Evolutionary conservation across 2,797 vertebrate genomes (phyloP).

Genomic region (Pseudochirops cupreus): DNA sequence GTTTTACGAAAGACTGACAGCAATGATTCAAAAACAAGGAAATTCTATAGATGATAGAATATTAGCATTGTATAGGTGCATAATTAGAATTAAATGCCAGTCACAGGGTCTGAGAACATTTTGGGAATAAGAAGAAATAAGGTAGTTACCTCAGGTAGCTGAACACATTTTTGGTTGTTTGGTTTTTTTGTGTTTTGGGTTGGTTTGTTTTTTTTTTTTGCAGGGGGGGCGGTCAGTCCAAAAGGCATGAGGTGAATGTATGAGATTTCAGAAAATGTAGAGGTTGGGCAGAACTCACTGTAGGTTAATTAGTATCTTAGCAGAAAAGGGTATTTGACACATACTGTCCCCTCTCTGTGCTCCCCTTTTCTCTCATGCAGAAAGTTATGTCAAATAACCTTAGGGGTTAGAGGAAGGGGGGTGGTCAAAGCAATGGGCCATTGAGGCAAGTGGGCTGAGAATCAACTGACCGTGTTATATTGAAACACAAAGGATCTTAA

Average conservation of each 20-base stretch:
- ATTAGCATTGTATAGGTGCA: neutral
- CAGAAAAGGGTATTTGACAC: neutral
- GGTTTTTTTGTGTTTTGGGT: neutral
- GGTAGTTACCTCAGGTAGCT: neutral
- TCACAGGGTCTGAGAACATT: neutral
- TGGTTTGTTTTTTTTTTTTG: too few relatives aligned
- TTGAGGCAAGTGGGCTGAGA: slow-evolving; percentile 47
- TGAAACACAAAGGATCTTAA: slow-evolving; percentile 50
- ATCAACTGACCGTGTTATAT: slow-evolving; percentile 31
- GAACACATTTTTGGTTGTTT: neutral
- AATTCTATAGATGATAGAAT: neutral
- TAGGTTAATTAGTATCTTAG: neutral
- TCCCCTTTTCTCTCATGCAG: slow-evolving; percentile 9
- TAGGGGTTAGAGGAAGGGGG: slow-evolving; percentile 27
- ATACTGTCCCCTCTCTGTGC: neutral
- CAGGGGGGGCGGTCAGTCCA: neutral
- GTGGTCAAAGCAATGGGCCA: slow-evolving; percentile 21
- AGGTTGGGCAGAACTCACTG: neutral
- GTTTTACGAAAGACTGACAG: neutral
- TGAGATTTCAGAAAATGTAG: neutral
- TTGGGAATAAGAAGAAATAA: neutral
- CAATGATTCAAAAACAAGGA: neutral
- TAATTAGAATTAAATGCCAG: neutral
- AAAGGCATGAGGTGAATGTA: neutral
- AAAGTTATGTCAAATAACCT: neutral